phyloP scores from a whole-genome alignment of 2,113 vertebrate species.

The Chinchilla lanigera region DNA sequence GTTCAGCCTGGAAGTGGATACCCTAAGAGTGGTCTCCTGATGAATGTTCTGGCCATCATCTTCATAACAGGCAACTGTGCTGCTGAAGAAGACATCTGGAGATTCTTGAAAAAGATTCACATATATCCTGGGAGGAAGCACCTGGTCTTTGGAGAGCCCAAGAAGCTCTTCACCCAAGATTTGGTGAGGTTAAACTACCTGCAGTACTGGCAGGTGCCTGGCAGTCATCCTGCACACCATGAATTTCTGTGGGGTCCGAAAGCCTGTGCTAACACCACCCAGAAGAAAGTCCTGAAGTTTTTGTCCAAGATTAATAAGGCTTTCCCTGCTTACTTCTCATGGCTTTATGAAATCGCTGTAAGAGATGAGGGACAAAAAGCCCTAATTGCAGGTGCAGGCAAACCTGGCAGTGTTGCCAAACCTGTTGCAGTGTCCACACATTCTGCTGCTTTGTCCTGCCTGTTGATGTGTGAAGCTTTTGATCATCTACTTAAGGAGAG shows the following conservation, averaged over 20 bases:
- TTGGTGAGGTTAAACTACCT: slow-evolving; percentile 38
- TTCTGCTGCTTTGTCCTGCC: background rate
- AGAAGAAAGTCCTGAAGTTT: background rate
- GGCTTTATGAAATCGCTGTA: background rate
- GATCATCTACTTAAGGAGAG: background rate
- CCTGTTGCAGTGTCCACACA: no score
- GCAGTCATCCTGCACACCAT: background rate
- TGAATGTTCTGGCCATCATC: background rate
- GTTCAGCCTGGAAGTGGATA: background rate
- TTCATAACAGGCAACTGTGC: background rate
- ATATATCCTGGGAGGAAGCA: background rate
- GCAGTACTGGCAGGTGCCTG: background rate
- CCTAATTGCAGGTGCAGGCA: rapidly evolving
- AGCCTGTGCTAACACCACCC: background rate
- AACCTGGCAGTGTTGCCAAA: background rate
- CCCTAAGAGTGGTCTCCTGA: background rate
- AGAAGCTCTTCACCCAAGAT: background rate
- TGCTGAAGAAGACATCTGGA: background rate
- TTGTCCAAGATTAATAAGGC: background rate
- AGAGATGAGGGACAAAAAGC: background rate
- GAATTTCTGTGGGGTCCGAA: slow-evolving; percentile 54
- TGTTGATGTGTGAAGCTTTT: background rate
- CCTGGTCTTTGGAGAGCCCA: slow-evolving; percentile 4
- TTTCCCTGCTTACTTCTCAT: background rate
- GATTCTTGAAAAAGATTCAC: background rate